Conservation (phyloP, 2,888 invertebrate species). For the Deilephila porcellus region DNA sequence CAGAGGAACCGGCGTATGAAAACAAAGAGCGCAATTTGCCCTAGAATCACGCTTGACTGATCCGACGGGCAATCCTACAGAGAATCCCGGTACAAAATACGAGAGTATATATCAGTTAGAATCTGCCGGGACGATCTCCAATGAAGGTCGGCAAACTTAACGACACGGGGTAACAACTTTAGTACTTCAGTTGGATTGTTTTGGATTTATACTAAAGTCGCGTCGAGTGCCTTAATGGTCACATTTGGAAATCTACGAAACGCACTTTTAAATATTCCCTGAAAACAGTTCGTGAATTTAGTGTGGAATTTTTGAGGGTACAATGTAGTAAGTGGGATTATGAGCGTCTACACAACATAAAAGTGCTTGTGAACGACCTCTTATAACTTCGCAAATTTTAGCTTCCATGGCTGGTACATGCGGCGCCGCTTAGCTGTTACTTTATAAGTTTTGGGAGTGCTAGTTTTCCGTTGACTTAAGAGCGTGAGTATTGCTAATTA, state of each 20-base stretch:
- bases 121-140: constrained; percentile 58
- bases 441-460: constrained; percentile 5
- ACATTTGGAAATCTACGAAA: constrained; percentile 42
- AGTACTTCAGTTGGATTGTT: constrained; percentile 56
- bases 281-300: not conserved
- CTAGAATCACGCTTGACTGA: constrained; percentile 64
- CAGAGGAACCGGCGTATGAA: constrained; percentile 58
- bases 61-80: constrained; percentile 62
- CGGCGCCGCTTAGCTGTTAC: not conserved
- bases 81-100: constrained; percentile 59
- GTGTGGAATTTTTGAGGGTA: not conserved
- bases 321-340: not conserved
- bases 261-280: not conserved
- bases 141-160: constrained; percentile 54
- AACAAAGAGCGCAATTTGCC: constrained; percentile 70
- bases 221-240: constrained; percentile 23
- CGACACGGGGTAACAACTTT: constrained; percentile 56
- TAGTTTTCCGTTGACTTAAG: not conserved
- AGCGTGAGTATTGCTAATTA: not conserved
- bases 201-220: constrained; percentile 50
- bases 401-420: not conserved
- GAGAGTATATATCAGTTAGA: constrained; percentile 65
- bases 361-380: not conserved
- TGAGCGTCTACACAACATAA: not conserved
- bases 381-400: constrained; percentile 4